Evolutionary conservation across 2,113 vertebrate species (phyloP).

Genomic region (Cranoglanis bouderius): DNA sequence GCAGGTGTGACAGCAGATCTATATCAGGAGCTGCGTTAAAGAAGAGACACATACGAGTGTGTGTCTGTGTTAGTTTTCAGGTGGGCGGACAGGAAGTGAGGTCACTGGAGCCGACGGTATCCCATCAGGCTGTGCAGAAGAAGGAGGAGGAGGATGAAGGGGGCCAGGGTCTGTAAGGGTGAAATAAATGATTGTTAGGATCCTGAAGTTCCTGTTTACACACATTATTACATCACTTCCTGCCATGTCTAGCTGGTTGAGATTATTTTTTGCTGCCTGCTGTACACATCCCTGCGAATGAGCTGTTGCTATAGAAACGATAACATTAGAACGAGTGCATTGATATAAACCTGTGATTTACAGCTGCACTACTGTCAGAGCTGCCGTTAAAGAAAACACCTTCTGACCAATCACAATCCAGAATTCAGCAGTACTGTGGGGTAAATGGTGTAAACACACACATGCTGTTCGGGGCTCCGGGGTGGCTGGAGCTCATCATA

Average conservation of each 20-base stretch:
- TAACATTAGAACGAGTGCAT: too few species aligned
- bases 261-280: too few species aligned
- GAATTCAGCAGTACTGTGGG: background rate
- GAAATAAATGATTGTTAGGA: background rate
- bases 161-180: slow-evolving; percentile 63
- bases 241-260: too few species aligned
- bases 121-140: slow-evolving; percentile 77
- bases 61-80: slow-evolving; percentile 55
- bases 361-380: background rate
- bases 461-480: slow-evolving; percentile 89
- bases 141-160: slow-evolving; percentile 43
- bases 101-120: slow-evolving; percentile 77
- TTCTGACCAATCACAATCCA: background rate
- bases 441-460: slow-evolving; percentile 75
- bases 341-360: background rate
- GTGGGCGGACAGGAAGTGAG: slow-evolving; percentile 68
- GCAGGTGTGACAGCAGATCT: background rate
- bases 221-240: background rate
- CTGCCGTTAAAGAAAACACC: background rate
- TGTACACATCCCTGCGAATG: background rate
- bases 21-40: slow-evolving; percentile 4
- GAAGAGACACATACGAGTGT: background rate
- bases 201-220: background rate
- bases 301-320: background rate
- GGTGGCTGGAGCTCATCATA: slow-evolving; percentile 84